These are phyloP conservation scores for Hippoglossus stenolepis DNA, from an alignment of 2,113 vertebrate species.

Conservation along the genomic window DNA sequence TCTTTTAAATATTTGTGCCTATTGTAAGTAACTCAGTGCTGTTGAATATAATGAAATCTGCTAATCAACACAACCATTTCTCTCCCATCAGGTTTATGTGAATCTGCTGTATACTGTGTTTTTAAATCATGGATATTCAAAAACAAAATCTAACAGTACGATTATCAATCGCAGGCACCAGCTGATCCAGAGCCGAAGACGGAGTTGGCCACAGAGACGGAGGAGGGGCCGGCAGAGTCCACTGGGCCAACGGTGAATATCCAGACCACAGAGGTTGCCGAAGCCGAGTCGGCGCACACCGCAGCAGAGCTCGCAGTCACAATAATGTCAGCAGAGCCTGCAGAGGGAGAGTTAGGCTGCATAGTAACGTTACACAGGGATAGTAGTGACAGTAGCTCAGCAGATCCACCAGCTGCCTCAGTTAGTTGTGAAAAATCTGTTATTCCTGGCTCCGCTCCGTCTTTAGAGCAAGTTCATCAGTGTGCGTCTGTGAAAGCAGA, in stretches of 20 bases:
- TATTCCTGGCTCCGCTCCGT: neutral
- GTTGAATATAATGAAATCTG: neutral
- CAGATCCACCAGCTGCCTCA: neutral
- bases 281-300: conserved; percentile 63
- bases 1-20: neutral
- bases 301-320: neutral
- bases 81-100: conserved; percentile 26
- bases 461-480: neutral
- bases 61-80: neutral
- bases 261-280: conserved; percentile 76
- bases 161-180: conserved; percentile 64
- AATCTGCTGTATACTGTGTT: neutral
- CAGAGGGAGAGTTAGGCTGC: neutral
- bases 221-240: conserved; percentile 71
- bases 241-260: conserved; percentile 82
- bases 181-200: conserved; percentile 54
- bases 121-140: neutral
- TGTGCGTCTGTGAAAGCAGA: neutral
- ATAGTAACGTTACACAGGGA: neutral
- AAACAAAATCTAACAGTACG: conserved; percentile 9
- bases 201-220: conserved; percentile 43
- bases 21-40: neutral
- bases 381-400: neutral
- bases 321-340: neutral
- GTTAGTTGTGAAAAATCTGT: neutral